These are phyloP conservation scores for Chrysomela aeneicollis DNA, from an alignment of 2,888 invertebrate species.

Conservation along the genomic window DNA sequence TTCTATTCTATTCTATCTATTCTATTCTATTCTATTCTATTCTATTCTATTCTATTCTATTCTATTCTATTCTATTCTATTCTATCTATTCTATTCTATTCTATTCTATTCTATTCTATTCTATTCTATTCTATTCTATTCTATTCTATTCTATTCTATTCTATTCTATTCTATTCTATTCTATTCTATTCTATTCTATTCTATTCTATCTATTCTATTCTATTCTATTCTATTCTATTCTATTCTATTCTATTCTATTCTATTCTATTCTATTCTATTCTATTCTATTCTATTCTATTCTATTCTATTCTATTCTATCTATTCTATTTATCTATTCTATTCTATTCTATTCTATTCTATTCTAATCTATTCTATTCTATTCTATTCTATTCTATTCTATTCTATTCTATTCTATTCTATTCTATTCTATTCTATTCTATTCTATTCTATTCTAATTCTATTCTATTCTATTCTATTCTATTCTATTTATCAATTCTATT, in stretches of 20 bases:
- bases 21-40: constrained; percentile 13
- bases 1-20: too few relatives aligned
- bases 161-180: constrained; percentile 26
- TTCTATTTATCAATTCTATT: constrained; percentile 19
- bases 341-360: constrained; percentile 15
- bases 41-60: constrained; percentile 13
- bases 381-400: constrained; percentile 18
- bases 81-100: too few relatives aligned
- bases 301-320: constrained; percentile 19
- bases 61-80: constrained; percentile 21
- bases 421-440: constrained; percentile 12
- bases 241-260: constrained; percentile 16
- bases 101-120: constrained; percentile 25
- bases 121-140: constrained; percentile 25
- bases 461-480: constrained; percentile 17
- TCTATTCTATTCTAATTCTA: constrained; percentile 16
- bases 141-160: constrained; percentile 26
- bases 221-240: constrained; percentile 17
- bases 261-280: constrained; percentile 18
- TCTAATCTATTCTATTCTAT: constrained; percentile 17
- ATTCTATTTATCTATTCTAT: too few relatives aligned
- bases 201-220: too few relatives aligned
- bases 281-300: constrained; percentile 18
- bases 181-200: constrained; percentile 23
- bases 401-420: constrained; percentile 12